phyloP scores from a whole-genome alignment of 2,888 invertebrate genomes.

The Bombylius major region DNA sequence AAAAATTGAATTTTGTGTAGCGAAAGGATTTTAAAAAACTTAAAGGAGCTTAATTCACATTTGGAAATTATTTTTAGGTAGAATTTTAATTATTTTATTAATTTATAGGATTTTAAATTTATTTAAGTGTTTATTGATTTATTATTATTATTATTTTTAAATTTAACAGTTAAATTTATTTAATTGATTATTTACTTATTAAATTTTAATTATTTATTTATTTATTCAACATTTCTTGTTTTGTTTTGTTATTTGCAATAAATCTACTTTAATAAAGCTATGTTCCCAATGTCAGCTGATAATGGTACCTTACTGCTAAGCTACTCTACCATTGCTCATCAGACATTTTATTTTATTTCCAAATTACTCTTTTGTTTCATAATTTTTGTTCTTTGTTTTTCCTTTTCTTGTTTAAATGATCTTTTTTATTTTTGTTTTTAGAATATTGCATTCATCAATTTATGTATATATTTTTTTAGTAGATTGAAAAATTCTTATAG shows the following conservation, averaged over 20 bases:
- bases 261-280: slow-evolving; percentile 48
- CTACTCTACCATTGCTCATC: slow-evolving; percentile 36
- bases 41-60: too few species aligned
- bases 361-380: too few species aligned
- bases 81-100: too few species aligned
- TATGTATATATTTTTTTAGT: too few species aligned
- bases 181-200: slow-evolving; percentile 23
- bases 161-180: neutral
- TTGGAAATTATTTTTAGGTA: too few species aligned
- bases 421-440: too few species aligned
- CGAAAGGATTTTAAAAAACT: too few species aligned
- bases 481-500: too few species aligned
- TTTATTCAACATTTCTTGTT: neutral
- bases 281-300: slow-evolving; percentile 48
- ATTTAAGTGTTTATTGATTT: neutral
- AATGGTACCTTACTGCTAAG: slow-evolving; percentile 40
- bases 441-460: too few species aligned
- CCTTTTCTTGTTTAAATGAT: too few species aligned
- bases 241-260: slow-evolving; percentile 3
- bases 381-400: too few species aligned
- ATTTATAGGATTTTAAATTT: neutral
- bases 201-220: neutral
- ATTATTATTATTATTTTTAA: slow-evolving; percentile 4
- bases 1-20: too few species aligned
- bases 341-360: neutral